Evolutionary conservation across 2,113 vertebrate species (phyloP), one percentile per base, ranked within the genome.

Genomic region (Lamprologus callipterus): DNA sequence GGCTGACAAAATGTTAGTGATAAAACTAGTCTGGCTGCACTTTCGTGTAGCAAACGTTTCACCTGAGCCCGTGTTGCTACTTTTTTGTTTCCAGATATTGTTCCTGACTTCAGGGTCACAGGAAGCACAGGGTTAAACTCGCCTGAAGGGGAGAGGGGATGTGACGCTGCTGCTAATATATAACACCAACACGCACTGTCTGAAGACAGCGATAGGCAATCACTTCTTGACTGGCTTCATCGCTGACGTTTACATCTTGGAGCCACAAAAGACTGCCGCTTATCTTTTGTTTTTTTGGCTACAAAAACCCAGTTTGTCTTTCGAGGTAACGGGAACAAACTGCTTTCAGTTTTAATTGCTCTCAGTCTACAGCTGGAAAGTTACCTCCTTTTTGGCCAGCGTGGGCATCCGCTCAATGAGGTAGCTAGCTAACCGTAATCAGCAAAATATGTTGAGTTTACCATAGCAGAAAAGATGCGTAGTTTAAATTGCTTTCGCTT

Each of bases 91-190:
- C 45, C 53, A 19, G 9, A 7, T 7, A 9, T 13, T 16, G 42
- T 1, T 54, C 26, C 47, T 35, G 31, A 14, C 9, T 26, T 40
- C 17, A 2, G 16, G 12, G 65, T 10, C 12, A 65, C 53, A 35
- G 63, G 73, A 53, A 6, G 16, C n/a, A 51, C 19, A 16, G 73
- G 78, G 84, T 87, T 89, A 88, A 78, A 93, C 90, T 9, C 58
- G 91, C 88, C 88, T 86, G 54, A 11, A 35, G 68, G 47, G 13
- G 47, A 53, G 45, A 33, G 89, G 93, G 93, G 95, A 93, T 86
- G 90, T 96, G 95, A 96, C 96, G 95, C 92, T 8, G 80, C 82
- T 33, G 60, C 87, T 57, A 42, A 65, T 92, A 94, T 93, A 92
- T 92, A 91, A 93, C 91, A 92, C 42, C 90, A 90, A 90, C 92